Evolutionary conservation across 2,888 invertebrate genomes (phyloP).

Genomic region (Blera fallax): DNA sequence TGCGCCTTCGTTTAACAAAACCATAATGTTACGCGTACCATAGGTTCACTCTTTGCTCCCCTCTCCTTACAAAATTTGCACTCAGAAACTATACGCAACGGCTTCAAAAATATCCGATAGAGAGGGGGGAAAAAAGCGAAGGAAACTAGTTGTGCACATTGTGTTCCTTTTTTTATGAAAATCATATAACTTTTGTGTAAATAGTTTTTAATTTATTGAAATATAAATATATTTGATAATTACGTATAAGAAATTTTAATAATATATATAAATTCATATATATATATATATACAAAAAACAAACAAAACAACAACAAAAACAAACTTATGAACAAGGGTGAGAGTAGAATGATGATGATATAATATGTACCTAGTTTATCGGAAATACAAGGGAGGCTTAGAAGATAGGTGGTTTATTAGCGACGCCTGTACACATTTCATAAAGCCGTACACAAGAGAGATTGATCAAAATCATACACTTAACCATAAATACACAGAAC

Average conservation of each 20-base stretch:
- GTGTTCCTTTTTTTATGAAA: slow-evolving; percentile 68
- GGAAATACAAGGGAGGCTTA: neutral
- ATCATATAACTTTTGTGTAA: slow-evolving; percentile 70
- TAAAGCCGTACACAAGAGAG: slow-evolving; percentile 9
- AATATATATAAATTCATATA: slow-evolving; percentile 54
- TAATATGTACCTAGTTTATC: slow-evolving; percentile 22
- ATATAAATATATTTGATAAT: slow-evolving; percentile 73
- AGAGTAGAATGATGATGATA: slow-evolving; percentile 1
- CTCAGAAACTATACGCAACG: slow-evolving; percentile 32
- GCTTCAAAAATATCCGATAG: slow-evolving; percentile 3
- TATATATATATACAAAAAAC: slow-evolving; percentile 29
- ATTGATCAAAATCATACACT: neutral
- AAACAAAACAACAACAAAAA: slow-evolving; percentile 18
- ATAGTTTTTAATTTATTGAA: slow-evolving; percentile 73
- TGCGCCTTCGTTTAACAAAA: slow-evolving; percentile 58
- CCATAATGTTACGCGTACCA: slow-evolving; percentile 32
- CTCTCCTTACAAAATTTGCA: neutral
- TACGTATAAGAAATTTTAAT: slow-evolving; percentile 67
- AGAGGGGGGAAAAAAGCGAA: neutral
- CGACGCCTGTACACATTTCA: neutral
- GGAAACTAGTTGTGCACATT: slow-evolving; percentile 52
- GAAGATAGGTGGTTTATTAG: neutral
- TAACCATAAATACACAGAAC: slow-evolving; percentile 1
- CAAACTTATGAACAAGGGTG: slow-evolving; percentile 55
- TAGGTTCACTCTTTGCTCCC: neutral